phyloP scores from a whole-genome alignment of 2,888 invertebrate genomes.

The Microdon myrmicae region DNA sequence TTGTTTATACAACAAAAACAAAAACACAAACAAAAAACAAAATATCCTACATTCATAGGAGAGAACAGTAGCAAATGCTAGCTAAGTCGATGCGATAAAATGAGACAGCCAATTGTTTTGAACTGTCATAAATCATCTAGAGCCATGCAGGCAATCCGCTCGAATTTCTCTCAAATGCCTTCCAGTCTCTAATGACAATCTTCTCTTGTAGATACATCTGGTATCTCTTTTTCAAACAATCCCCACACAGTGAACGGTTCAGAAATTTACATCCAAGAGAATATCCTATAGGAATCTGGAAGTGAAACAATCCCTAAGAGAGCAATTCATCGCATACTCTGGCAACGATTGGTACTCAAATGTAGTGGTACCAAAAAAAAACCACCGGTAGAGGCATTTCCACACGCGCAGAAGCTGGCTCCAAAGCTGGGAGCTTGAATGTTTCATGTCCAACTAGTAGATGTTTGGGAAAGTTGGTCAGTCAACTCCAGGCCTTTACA shows the following conservation, averaged over 20 bases:
- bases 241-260: neutral
- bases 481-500: slow-evolving; percentile 63
- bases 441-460: slow-evolving; percentile 11
- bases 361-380: too few relatives aligned
- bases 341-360: too few relatives aligned
- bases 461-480: slow-evolving; percentile 53
- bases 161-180: slow-evolving; percentile 17
- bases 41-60: slow-evolving; percentile 20
- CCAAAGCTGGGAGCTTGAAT: slow-evolving; percentile 33
- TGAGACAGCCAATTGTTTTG: slow-evolving; percentile 60
- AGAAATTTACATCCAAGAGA: slow-evolving; percentile 27
- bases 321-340: slow-evolving; percentile 19
- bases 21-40: slow-evolving; percentile 1
- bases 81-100: slow-evolving; percentile 37
- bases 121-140: slow-evolving; percentile 66
- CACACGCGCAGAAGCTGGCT: slow-evolving; percentile 35
- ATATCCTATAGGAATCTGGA: slow-evolving; percentile 35
- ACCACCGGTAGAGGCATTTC: too few relatives aligned
- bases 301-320: slow-evolving; percentile 36
- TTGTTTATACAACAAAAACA: slow-evolving; percentile 33
- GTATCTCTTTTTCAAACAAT: neutral
- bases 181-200: slow-evolving; percentile 10
- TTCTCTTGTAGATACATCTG: slow-evolving; percentile 12
- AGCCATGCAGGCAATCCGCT: slow-evolving; percentile 37
- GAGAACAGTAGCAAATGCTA: slow-evolving; percentile 47